These are phyloP conservation scores for Suillia variegata DNA, from an alignment of 2,888 invertebrate genomes.

Conservation along the genomic window DNA sequence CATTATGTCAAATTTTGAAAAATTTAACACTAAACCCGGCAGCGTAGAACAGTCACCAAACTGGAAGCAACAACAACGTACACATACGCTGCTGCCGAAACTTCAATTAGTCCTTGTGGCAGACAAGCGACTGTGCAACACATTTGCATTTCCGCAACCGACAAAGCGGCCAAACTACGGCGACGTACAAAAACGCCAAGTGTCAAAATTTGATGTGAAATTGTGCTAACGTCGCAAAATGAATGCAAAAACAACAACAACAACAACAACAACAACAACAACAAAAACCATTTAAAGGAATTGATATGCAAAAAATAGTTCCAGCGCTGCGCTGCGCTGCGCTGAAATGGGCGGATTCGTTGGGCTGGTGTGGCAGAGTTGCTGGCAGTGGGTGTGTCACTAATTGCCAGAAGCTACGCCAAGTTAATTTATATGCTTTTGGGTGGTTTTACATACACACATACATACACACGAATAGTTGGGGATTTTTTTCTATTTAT, in stretches of 20 bases:
- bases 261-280: background rate
- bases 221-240: background rate
- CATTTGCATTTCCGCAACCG: slow-evolving; percentile 2
- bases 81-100: background rate
- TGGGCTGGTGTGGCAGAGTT: too few species aligned
- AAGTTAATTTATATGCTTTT: background rate
- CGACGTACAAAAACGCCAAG: background rate
- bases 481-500: background rate
- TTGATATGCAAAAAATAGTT: background rate
- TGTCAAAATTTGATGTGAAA: background rate
- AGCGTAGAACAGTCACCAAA: background rate
- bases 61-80: too few species aligned
- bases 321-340: background rate
- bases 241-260: background rate
- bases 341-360: background rate
- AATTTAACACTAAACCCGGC: slow-evolving; percentile 19
- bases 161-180: background rate
- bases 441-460: too few species aligned
- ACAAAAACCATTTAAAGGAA: background rate
- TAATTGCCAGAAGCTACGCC: background rate
- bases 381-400: slow-evolving; percentile 1
- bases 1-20: slow-evolving; percentile 34
- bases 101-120: background rate
- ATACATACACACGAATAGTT: too few species aligned
- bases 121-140: background rate